Evolutionary conservation across 1,140 invertebrate genomes (phyloP).

Genomic region (Ooceraea biroi): DNA sequence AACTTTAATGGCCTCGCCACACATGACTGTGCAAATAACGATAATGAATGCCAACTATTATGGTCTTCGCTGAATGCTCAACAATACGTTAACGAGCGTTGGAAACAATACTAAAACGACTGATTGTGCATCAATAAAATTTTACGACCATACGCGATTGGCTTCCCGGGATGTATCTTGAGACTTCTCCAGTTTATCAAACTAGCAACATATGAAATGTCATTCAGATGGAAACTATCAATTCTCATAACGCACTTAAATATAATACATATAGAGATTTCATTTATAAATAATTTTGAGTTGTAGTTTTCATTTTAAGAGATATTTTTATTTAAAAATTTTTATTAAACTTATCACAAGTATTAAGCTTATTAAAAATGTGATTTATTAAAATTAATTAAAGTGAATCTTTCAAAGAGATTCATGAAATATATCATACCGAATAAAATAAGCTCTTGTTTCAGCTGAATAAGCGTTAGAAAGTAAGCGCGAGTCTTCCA

Average conservation of each 20-base stretch:
- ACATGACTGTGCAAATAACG: neutral
- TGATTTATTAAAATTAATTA: constrained; percentile 5
- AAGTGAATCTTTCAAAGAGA: neutral
- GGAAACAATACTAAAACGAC: constrained; percentile 22
- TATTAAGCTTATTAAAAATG: neutral
- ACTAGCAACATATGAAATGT: neutral
- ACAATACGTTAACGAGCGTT: constrained; percentile 17
- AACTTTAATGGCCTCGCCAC: neutral
- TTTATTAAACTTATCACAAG: neutral
- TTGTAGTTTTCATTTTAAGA: neutral
- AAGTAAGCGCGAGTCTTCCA: neutral
- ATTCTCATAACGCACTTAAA: neutral
- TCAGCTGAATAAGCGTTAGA: neutral
- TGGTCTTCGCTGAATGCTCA: constrained; percentile 5
- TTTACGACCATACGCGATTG: neutral
- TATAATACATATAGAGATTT: neutral
- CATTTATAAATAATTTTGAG: neutral
- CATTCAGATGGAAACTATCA: neutral
- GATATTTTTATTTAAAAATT: neutral
- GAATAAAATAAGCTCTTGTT: neutral
- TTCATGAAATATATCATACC: neutral
- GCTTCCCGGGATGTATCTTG: neutral
- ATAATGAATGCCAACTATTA: constrained; percentile 26
- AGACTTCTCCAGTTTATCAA: neutral
- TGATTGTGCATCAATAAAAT: constrained; percentile 28